Percentiles rank a stretch among this genome's conserved stretches.
phyloP scores from a whole-genome alignment of 2,888 invertebrate genomes.

The Volucella inanis region DNA sequence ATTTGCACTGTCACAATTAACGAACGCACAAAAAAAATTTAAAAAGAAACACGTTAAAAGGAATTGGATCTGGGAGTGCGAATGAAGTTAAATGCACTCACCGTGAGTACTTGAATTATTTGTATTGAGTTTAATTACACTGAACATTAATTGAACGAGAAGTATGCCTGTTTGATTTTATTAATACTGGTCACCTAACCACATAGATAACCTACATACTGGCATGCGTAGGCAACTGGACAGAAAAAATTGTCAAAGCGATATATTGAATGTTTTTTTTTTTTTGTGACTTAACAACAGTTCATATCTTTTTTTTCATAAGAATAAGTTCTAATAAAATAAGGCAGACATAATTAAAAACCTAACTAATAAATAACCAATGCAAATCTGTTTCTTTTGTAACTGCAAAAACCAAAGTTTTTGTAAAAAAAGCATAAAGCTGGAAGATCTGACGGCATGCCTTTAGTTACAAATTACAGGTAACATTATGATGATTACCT shows the following conservation, averaged over 20 bases:
- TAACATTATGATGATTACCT: no score
- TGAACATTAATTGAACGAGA: slow-evolving; percentile 64
- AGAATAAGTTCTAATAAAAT: no score
- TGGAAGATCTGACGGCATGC: no score
- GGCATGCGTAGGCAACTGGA: slow-evolving; percentile 50
- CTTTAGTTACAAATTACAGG: no score
- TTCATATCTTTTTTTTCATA: not conserved
- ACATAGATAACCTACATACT: slow-evolving; percentile 42
- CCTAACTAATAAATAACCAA: no score
- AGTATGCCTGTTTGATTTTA: slow-evolving; percentile 52
- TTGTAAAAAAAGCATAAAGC: no score
- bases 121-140: slow-evolving; percentile 55
- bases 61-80: slow-evolving; percentile 52
- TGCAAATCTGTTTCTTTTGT: no score
- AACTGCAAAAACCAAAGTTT: no score
- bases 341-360: no score
- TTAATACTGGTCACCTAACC: slow-evolving; percentile 43
- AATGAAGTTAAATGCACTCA: slow-evolving; percentile 53
- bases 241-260: slow-evolving; percentile 12
- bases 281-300: not conserved
- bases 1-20: slow-evolving; percentile 31
- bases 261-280: not conserved
- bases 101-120: slow-evolving; percentile 55
- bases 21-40: slow-evolving; percentile 15
- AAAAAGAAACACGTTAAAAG: slow-evolving; percentile 12